Base-by-base conservation (phyloP, 2,888 invertebrate species). In the Gastracanthus pulcherrimus region DNA sequence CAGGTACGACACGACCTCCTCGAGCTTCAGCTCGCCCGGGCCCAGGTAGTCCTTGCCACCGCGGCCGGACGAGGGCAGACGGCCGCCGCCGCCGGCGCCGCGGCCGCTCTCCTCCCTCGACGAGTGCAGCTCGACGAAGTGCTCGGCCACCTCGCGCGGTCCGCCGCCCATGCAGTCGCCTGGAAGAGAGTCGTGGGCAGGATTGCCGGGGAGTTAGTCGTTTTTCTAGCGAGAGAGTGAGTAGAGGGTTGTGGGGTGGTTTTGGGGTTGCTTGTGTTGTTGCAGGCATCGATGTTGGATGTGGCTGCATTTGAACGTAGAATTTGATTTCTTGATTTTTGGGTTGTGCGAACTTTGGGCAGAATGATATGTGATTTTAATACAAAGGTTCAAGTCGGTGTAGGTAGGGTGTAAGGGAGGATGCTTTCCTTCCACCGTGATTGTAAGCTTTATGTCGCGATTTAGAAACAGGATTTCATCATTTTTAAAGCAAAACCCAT, bases 121-220 rank as follows among this genome's bases (percentile, higher is more conserved):
- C 29, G 88, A 88, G 77, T 91, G 91, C 6, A 89, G 83, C 55
- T 91, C 91, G 72, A 90, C 85, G 51, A 90, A 91, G 45, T 91
- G 91, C 38, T 91, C 91, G 19, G 90, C 91, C 2, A 89, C 85
- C 62, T 91, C 91, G 2, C 91, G 88, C 1, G 91, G 89, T 11
- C 89, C 89, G 1, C 90, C 89, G 4, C 87, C 87, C 87, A 90
- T 88, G 55, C 90, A 86, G 38, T 91, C 90, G 38, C 91, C 91
- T 91, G 83, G 41, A n/a, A 26, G 38, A 31, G 16, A 16, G 11
- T 60, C 34, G n/a, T 3, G 31, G 13, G n/a, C 19, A 55, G 19
- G 2, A 1, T n/a, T 16, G 19, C 19, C 9, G 41, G 38, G 7
- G n/a, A 19, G 7, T n/a, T 19, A 62, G 3, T 58, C 9, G 11